Percentiles rank a stretch among this genome's conserved stretches.
Conservation (phyloP, 2,113 vertebrate genomes). For the Rhipidura dahli region DNA sequence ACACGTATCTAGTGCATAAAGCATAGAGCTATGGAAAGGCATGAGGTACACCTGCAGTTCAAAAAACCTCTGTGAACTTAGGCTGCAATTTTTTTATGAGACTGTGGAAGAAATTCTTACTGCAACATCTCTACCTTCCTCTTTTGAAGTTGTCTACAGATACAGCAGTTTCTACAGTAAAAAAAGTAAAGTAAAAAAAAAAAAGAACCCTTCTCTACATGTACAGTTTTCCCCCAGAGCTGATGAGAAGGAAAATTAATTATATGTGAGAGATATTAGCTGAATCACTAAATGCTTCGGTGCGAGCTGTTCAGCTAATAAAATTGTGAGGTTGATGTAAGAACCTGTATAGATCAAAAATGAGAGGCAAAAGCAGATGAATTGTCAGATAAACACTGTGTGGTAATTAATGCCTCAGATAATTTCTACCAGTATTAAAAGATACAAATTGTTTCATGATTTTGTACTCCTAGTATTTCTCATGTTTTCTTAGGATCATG, state of each 20-base stretch:
- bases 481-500: not conserved
- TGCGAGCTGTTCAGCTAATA: not conserved
- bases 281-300: not conserved
- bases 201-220: not conserved
- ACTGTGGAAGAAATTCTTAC: not conserved
- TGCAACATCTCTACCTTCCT: not conserved
- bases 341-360: not conserved
- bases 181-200: not conserved
- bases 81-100: not conserved
- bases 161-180: not conserved
- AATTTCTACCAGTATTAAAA: not conserved
- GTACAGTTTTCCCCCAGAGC: not conserved
- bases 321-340: not conserved
- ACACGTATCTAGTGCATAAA: not conserved
- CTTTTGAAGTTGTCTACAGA: not conserved
- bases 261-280: not conserved
- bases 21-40: not conserved
- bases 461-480: not conserved
- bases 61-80: not conserved
- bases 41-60: not conserved
- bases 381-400: not conserved
- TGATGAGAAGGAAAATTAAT: not conserved
- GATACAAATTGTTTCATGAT: not conserved
- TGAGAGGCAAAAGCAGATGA: not conserved
- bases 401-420: not conserved